A percentile compares a stretch with the other conserved stretches of the same genome.
These are phyloP conservation scores for Meleagris gallopavo DNA, from an alignment of 2,113 vertebrate species.

Conservation along the genomic window DNA sequence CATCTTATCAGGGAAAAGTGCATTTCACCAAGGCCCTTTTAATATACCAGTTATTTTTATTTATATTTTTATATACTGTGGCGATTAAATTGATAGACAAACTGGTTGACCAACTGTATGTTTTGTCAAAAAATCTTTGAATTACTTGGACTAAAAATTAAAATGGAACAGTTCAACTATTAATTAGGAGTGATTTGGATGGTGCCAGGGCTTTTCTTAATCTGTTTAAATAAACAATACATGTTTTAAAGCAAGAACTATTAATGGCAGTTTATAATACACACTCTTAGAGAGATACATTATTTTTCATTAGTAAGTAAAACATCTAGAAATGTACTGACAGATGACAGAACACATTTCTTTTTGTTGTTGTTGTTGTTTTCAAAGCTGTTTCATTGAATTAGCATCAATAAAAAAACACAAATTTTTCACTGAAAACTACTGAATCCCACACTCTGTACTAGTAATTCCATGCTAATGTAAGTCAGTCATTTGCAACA, in stretches of 20 bases:
- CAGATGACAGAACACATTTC: neutral
- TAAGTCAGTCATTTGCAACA: neutral
- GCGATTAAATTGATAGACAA: neutral
- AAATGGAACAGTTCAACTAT: neutral
- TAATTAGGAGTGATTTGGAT: neutral
- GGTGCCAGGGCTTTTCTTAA: neutral
- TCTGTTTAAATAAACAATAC: neutral
- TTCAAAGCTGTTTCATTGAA: neutral
- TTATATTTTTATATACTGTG: neutral
- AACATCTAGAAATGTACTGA: neutral
- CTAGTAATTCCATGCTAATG: neutral
- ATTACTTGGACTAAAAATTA: neutral
- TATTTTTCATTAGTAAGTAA: neutral
- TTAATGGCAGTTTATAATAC: neutral
- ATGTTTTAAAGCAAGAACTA: neutral
- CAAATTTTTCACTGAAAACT: neutral
- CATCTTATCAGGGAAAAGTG: neutral
- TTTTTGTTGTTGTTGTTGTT: neutral
- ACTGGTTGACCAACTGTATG: neutral
- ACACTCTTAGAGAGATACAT: neutral
- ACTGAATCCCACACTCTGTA: neutral
- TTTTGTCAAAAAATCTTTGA: neutral
- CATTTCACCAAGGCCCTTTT: neutral
- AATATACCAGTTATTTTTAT: neutral
- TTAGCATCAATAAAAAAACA: neutral